A percentile compares a stretch with the other conserved stretches of the same genome.
Evolutionary conservation across 1,140 invertebrate genomes (phyloP).

Genomic region (Idris sp.): DNA sequence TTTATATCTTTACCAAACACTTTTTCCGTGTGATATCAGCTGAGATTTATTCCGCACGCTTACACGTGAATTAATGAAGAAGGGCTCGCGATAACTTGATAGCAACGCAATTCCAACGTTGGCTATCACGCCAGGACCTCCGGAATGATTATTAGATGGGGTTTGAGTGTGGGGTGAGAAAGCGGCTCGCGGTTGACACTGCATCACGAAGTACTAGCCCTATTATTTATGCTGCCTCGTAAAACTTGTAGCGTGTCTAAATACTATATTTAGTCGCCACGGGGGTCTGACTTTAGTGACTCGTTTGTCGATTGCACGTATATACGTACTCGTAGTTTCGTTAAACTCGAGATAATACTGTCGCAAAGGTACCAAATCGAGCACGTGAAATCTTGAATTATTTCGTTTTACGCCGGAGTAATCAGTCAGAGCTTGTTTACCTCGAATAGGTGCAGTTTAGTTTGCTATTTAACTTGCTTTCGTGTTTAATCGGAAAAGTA

Average conservation of each 20-base stretch:
- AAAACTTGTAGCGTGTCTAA: slow-evolving; percentile 76
- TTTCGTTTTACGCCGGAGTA: slow-evolving; percentile 35
- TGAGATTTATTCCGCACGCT: slow-evolving; percentile 63
- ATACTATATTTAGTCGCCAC: slow-evolving; percentile 62
- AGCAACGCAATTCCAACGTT: slow-evolving; percentile 45
- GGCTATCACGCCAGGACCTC: slow-evolving; percentile 55
- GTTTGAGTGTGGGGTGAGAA: slow-evolving; percentile 48
- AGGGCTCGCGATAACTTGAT: slow-evolving; percentile 60
- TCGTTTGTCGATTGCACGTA: slow-evolving; percentile 55
- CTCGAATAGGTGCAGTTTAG: slow-evolving; percentile 13
- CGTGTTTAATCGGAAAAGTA: no score
- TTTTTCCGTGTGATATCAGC: slow-evolving; percentile 53
- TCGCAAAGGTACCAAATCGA: slow-evolving; percentile 44
- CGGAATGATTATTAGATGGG: slow-evolving; percentile 55
- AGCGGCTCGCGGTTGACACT: slow-evolving; percentile 69
- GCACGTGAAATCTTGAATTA: slow-evolving; percentile 53
- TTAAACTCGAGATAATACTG: slow-evolving; percentile 46
- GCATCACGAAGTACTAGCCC: slow-evolving; percentile 75
- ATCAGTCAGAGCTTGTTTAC: slow-evolving; percentile 45
- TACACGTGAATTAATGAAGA: slow-evolving; percentile 64
- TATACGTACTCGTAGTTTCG: slow-evolving; percentile 31
- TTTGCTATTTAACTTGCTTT: slow-evolving; percentile 6
- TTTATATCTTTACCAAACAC: slow-evolving; percentile 47
- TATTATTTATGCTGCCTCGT: slow-evolving; percentile 76
- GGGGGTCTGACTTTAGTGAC: slow-evolving; percentile 50